Base-by-base conservation (phyloP, 2,888 invertebrate genomes). In the Tenthredo scrophulariae region DNA sequence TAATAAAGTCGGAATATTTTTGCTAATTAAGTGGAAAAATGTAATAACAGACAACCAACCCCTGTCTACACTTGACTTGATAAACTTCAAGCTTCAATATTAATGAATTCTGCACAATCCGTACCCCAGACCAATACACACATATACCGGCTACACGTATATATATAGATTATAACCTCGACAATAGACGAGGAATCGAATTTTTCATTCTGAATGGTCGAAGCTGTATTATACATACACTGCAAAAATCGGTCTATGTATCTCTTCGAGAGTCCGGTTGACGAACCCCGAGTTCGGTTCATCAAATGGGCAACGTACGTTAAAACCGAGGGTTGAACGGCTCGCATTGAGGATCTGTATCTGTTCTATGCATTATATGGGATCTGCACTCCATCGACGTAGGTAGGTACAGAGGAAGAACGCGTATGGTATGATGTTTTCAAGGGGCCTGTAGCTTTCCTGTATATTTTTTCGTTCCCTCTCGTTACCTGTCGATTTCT, bases 21-120 rank as follows among this genome's bases (percentile, higher is more conserved):
- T 84, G 85, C 43, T 87, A 87, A 88, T 88, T 86, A 84, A 86
- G 85, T 86, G 87, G 87, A 87, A 86, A 87, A 87, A 86, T 75
- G 77, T 85, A 87, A 87, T 88, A 86, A 86, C 46, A 33, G 50
- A 83, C 15, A 80, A 80, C 58, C 80, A 62, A 80, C 80, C 37
- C 26, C 67, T 43, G 43, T 29, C 67, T 70, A 70, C 83, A 83
- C 83, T 83, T 83, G 67, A 83, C 83, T 83, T 70, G 83, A 83
- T 83, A 70, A 50, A 70, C 83, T 83, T 83, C 37, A 70, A 83
- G 67, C 50, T 67, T 83, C 83, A 50, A 83, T 83, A 67, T 83
- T 40, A 83, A 80, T 62, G 62, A 80, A 80, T 62, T 80, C 80
- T 62, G 80, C 62, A 80, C 62, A 80, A 62, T 62, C 37, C 58